Base-by-base conservation (phyloP, 2,888 invertebrate genomes). In the Myopa tessellatipennis region DNA sequence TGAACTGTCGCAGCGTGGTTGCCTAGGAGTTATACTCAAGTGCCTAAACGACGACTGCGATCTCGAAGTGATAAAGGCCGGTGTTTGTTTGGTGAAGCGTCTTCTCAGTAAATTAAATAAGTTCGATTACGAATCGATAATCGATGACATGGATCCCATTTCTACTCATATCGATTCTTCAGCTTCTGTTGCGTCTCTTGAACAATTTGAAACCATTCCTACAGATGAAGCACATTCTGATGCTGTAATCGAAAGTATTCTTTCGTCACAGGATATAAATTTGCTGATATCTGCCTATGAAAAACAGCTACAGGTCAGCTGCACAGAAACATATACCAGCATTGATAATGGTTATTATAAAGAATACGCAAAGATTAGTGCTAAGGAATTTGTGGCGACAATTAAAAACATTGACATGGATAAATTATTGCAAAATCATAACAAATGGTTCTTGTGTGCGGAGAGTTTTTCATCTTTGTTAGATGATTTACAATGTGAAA, bases 11-110 rank as follows among this genome's bases (percentile, higher is more conserved):
- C 89, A 91, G 1, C 92, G 92, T 36, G 94, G 94, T 2, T 94
- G 95, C 82, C 90, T 95, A 5, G 93, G 93, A 3, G 93, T 94
- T 0, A 88, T 95, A 60, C 88, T 94, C 0, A 91, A 91, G 73
- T 91, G 94, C 1, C 86, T 95, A 6, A 90, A 92, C 65, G 92
- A 93, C 72, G 94, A 94, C 79, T 92, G 92, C 76, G 94, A 95
- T 87, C 90, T 94, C 0, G 93, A 93, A 83, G 94, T 95, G 0
- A 91, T 93, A 79, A 93, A 92, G 81, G 88, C 90, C 0, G 91
- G 94, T 0, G 90, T 92, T 2, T 83, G 86, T 26, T 90, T 94
- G 58, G 90, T 93, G 0, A 83, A 84, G 45, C 40, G 72, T 10
- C 78, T 90, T 78, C 81, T 91, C 10, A 87, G 90, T 7, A 91